These are phyloP conservation scores for Periophthalmus modestus DNA, from an alignment of 2,113 vertebrate species.

Conservation along the genomic window DNA sequence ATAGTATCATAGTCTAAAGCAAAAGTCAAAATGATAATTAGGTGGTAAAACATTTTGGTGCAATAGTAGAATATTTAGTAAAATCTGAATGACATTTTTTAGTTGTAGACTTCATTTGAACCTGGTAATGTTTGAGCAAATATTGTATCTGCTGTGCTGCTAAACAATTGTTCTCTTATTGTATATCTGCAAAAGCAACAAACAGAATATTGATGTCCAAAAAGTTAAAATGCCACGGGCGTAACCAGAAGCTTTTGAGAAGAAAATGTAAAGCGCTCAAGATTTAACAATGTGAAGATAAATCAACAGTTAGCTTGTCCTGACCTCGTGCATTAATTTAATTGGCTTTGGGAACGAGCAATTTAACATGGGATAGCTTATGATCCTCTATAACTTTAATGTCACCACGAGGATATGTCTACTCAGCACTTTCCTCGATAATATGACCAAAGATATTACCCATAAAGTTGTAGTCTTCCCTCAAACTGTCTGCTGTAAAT, in stretches of 20 bases:
- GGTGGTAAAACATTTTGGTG: too few relatives aligned
- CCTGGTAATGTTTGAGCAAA: not conserved
- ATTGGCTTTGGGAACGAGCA: not conserved
- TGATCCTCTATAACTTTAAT: not conserved
- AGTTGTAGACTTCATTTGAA: not conserved
- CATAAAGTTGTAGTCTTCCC: slow-evolving; percentile 1
- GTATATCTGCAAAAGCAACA: slow-evolving; percentile 9
- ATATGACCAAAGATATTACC: not conserved
- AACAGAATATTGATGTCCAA: slow-evolving; percentile 2
- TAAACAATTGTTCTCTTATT: slow-evolving; percentile 17
- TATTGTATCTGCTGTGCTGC: slow-evolving; percentile 2
- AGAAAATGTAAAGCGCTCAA: slow-evolving; percentile 13
- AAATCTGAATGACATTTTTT: not conserved
- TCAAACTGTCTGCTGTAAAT: not conserved
- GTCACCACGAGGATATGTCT: not conserved
- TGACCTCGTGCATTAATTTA: slow-evolving; percentile 3
- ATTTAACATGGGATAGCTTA: not conserved
- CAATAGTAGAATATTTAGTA: too few relatives aligned
- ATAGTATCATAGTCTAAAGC: too few relatives aligned
- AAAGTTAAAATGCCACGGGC: slow-evolving; percentile 21
- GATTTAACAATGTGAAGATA: slow-evolving; percentile 22
- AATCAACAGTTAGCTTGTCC: slow-evolving; percentile 11
- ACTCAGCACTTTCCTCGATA: not conserved
- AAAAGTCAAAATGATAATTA: too few relatives aligned
- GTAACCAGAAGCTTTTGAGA: slow-evolving; percentile 18